phyloP scores from a whole-genome alignment of 1,140 invertebrate genomes.

The Listronotus oregonensis region DNA sequence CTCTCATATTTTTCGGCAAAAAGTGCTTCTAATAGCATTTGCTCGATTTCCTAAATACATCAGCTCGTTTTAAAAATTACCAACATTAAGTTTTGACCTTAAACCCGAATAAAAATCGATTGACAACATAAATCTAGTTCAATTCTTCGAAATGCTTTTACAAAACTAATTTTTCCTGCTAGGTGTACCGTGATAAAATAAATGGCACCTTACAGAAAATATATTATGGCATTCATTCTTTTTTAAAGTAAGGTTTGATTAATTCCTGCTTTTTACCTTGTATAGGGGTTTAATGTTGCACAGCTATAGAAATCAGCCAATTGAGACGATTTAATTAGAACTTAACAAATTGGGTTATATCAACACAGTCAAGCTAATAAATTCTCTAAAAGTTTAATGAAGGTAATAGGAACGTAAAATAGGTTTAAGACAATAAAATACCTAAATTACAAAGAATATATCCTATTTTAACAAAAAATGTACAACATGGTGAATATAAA shows the following conservation, averaged over 20 bases:
- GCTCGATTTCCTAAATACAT: constrained; percentile 9
- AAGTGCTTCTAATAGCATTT: too few species aligned
- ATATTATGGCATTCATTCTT: constrained; percentile 12
- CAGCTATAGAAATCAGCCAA: neutral
- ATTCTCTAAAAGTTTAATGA: too few species aligned
- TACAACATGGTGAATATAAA: too few species aligned
- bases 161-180: constrained; percentile 21
- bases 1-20: too few species aligned
- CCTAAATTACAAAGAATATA: too few species aligned
- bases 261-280: neutral
- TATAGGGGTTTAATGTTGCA: constrained; percentile 3
- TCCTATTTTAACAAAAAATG: too few species aligned
- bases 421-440: too few species aligned
- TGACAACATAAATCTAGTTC: constrained; percentile 13
- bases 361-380: too few species aligned
- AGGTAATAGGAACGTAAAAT: too few species aligned
- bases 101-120: neutral
- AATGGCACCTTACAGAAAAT: constrained; percentile 18
- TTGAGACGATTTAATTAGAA: neutral
- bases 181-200: constrained; percentile 17
- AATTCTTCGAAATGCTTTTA: constrained; percentile 18
- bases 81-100: constrained; percentile 7
- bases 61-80: constrained; percentile 8
- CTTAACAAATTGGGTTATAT: too few species aligned
- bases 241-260: constrained; percentile 9